Percentiles rank a stretch among this genome's conserved stretches.
These are phyloP conservation scores for Dromius quadrimaculatus DNA, from an alignment of 2,888 invertebrate genomes.

Conservation along the genomic window DNA sequence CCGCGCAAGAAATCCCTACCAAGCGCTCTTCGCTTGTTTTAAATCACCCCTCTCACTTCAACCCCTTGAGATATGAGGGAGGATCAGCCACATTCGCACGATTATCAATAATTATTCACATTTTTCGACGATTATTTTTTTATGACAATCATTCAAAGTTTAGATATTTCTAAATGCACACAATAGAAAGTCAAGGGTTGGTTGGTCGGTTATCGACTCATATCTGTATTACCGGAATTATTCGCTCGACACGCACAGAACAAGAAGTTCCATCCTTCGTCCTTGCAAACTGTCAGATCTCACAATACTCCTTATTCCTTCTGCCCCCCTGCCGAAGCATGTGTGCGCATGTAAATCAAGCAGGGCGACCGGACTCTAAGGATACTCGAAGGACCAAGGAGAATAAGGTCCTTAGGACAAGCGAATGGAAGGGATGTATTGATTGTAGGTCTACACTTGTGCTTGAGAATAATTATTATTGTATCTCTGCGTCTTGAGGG, in stretches of 20 bases:
- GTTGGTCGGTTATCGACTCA: conserved; percentile 20
- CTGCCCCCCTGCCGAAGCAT: not conserved
- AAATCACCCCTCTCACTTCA: not conserved
- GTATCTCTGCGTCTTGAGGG: conserved; percentile 34
- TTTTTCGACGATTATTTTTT: not conserved
- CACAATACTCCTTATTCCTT: not conserved
- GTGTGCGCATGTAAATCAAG: conserved; percentile 42
- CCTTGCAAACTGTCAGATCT: conserved; percentile 8
- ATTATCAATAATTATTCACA: not conserved
- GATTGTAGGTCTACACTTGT: conserved; percentile 34
- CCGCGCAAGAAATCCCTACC: conserved; percentile 26
- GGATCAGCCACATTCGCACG: not conserved
- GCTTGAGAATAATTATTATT: conserved; percentile 48
- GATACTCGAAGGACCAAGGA: not conserved
- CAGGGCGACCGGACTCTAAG: conserved; percentile 35
- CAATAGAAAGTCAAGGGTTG: not conserved
- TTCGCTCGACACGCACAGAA: conserved; percentile 28
- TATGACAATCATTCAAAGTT: not conserved
- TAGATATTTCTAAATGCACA: not conserved
- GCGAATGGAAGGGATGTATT: conserved; percentile 22
- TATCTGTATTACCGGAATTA: conserved; percentile 39
- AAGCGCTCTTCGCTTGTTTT: conserved; percentile 31
- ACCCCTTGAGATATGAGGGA: not conserved
- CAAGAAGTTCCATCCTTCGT: not conserved
- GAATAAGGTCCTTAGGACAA: too few relatives aligned